Conservation (phyloP, 2,113 vertebrate species). For the Tenrec ecaudatus region DNA sequence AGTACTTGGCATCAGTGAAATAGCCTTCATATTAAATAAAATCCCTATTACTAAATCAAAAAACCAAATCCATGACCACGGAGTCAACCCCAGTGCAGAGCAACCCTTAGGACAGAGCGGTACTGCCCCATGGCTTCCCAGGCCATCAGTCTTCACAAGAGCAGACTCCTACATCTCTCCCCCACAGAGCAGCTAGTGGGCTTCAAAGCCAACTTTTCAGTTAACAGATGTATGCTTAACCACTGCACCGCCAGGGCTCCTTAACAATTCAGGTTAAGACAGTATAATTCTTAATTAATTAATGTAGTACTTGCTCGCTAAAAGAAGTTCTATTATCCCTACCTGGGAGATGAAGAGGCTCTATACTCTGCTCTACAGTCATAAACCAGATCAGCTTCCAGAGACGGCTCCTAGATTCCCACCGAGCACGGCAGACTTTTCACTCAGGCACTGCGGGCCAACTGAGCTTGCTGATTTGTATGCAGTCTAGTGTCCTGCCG, state of each 20-base stretch:
- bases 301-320: constrained; percentile 6
- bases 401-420: neutral
- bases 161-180: neutral
- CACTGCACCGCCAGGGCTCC: neutral
- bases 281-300: neutral
- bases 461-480: neutral
- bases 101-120: neutral
- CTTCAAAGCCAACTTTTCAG: neutral
- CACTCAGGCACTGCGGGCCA: neutral
- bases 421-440: neutral
- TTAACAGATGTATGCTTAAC: neutral
- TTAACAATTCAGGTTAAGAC: neutral
- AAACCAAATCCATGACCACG: too few species aligned
- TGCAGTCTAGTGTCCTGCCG: neutral
- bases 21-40: neutral
- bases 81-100: neutral
- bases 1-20: constrained; percentile 7
- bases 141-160: neutral
- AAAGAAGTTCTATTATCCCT: constrained; percentile 5
- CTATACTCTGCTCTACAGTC: constrained; percentile 12
- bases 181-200: neutral
- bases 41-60: too few species aligned
- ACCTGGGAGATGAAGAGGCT: neutral
- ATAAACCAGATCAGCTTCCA: constrained; percentile 15
- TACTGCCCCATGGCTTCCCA: neutral